A percentile compares a stretch with the other conserved stretches of the same genome.
These are phyloP conservation scores for Diabrotica balteata DNA, from an alignment of 2,888 invertebrate species.

Conservation along the genomic window DNA sequence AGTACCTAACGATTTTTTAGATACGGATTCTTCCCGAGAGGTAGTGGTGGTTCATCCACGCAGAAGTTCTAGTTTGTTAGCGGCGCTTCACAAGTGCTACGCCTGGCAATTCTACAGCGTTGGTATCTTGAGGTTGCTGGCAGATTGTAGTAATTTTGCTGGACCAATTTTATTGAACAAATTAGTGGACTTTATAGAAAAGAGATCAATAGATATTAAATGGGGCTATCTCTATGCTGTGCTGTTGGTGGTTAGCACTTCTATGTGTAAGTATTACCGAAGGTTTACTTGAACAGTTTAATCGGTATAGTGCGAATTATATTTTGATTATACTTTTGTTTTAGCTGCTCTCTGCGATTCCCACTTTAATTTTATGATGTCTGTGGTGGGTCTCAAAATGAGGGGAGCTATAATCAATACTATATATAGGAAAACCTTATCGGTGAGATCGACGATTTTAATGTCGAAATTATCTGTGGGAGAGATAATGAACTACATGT, in stretches of 20 bases:
- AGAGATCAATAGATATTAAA: constrained; percentile 70
- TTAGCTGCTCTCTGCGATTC: constrained; percentile 79
- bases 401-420: constrained; percentile 83
- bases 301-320: no score
- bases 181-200: constrained; percentile 81
- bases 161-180: constrained; percentile 88
- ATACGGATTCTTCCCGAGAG: neutral
- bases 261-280: constrained; percentile 67
- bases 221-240: constrained; percentile 72
- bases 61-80: constrained; percentile 38
- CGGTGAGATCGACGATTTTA: constrained; percentile 54
- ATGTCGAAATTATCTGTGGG: constrained; percentile 70
- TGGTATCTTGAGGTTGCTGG: constrained; percentile 81
- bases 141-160: constrained; percentile 85
- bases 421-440: constrained; percentile 76
- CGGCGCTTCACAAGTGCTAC: constrained; percentile 77
- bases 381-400: constrained; percentile 84
- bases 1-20: no score
- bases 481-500: constrained; percentile 95
- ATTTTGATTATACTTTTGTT: constrained; percentile 35
- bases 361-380: constrained; percentile 90
- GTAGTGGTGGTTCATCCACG: neutral
- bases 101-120: constrained; percentile 84
- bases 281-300: no score
- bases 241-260: constrained; percentile 70